A percentile compares a stretch with the other conserved stretches of the same genome.
phyloP scores from a whole-genome alignment of 2,113 vertebrate species.

The Poeciliopsis prolifica region DNA sequence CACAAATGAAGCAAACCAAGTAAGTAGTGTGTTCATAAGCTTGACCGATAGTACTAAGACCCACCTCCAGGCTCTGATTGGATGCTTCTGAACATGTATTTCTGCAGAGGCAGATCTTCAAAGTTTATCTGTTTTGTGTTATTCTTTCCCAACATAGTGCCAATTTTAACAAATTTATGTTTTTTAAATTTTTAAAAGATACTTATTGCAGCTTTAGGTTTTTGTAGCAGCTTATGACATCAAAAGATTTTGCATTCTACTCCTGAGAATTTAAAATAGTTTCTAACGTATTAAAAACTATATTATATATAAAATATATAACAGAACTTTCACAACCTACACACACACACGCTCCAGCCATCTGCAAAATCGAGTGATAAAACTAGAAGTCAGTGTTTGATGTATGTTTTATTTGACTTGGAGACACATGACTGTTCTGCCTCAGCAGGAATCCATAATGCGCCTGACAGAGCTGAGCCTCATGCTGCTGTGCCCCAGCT shows the following conservation, averaged over 20 bases:
- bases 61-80: no score
- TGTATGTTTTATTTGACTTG: conserved; percentile 37
- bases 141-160: no score
- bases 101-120: no score
- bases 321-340: not conserved
- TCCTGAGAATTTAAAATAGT: not conserved
- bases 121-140: no score
- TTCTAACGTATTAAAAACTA: not conserved
- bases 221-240: not conserved
- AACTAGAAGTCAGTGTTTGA: not conserved
- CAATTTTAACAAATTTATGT: no score
- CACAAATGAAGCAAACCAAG: no score
- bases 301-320: not conserved
- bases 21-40: no score
- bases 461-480: conserved; percentile 61
- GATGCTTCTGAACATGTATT: no score
- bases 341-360: no score
- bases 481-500: conserved; percentile 53
- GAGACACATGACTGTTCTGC: conserved; percentile 8
- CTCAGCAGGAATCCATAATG: conserved; percentile 63
- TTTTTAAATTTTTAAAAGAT: no score
- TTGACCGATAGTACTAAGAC: no score
- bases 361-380: not conserved
- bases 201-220: no score
- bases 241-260: not conserved